Base-by-base conservation (phyloP, 2,113 vertebrate genomes). In the Lota lota region DNA sequence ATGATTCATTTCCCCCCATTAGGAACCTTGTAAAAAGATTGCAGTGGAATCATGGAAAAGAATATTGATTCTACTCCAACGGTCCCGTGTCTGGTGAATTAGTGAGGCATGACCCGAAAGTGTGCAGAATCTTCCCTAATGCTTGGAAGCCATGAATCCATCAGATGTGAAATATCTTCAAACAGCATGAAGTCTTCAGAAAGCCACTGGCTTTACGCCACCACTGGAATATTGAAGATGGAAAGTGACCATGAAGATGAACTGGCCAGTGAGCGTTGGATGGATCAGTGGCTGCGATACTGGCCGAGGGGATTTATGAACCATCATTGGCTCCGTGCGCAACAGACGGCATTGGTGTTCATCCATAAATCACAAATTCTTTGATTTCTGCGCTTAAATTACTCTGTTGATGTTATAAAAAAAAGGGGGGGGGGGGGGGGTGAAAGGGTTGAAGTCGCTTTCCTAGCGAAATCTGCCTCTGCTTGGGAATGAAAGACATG, bases 301-400 rank as follows among this genome's bases (percentile, higher is more conserved):
- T 64, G 69, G 76, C 66, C 40, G 67, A 67, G 73, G 40, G 47
- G 79, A 68, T 78, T 67, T 14, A 47, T 56, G 61, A 68, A 59
- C 33, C 22, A 21, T 69, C 22, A 21, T 69, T 63, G 79, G 66
- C 66, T 22, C 28, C 21, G 40, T 50, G 20, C 53, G 60, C 18
- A 65, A 50, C 40, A 60, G 14, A 40, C 61, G 21, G 47, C 73
- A 72, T 70, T 61, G 72, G 69, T 53, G 66, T 63, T 47, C 40
- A 72, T 72, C 70, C 78, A 65, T 63, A 61, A 70, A 76, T 81
- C 61, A 76, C 77, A 76, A 75, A 70, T 72, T 75, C 79, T 72
- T 67, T 77, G 68, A 80, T 79, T 73, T 69, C 70, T 64, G 28
- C 2, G 51, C 71, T 71, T 36, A 57, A 47, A 63, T 75, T 70